phyloP scores from a whole-genome alignment of 2,797 vertebrate genomes.

The Takifugu ocellatus region DNA sequence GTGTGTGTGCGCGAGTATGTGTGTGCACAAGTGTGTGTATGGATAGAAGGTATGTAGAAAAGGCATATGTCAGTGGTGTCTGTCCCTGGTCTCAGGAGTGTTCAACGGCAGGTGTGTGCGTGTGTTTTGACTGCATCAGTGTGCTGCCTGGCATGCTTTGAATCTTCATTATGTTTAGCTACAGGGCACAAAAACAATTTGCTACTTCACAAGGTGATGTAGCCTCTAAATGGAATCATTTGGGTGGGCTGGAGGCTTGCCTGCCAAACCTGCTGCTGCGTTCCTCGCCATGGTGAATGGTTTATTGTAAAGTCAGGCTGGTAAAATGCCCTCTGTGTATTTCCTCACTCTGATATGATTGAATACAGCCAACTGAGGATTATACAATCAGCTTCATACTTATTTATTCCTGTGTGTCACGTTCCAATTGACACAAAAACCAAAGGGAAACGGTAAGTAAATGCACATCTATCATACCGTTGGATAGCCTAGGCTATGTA shows the following conservation, averaged over 20 bases:
- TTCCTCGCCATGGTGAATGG: constrained; percentile 48
- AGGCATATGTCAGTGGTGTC: not conserved
- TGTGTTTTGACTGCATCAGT: constrained; percentile 39
- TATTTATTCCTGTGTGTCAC: constrained; percentile 23
- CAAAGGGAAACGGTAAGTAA: not conserved
- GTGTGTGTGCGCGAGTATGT: constrained; percentile 9
- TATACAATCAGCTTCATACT: constrained; percentile 23
- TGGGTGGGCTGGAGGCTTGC: constrained; percentile 27
- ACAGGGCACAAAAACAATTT: constrained; percentile 71
- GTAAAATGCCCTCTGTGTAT: constrained; percentile 26
- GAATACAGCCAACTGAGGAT: constrained; percentile 22
- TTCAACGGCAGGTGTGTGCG: constrained; percentile 7
- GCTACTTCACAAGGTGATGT: constrained; percentile 65
- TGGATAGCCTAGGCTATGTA: too few species aligned
- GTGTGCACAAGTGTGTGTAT: constrained; percentile 5
- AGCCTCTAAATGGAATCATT: constrained; percentile 62
- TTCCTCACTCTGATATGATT: constrained; percentile 14
- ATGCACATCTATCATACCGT: not conserved
- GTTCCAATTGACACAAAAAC: constrained; percentile 12
- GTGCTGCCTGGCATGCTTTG: constrained; percentile 42
- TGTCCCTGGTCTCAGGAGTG: constrained; percentile 16
- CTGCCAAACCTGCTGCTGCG: constrained; percentile 37
- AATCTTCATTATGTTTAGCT: constrained; percentile 70
- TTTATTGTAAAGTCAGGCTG: constrained; percentile 50
- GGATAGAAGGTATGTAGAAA: too few species aligned